Evolutionary conservation across 2,797 vertebrate genomes (phyloP).

Genomic region (Chelidonichthys spinosus): DNA sequence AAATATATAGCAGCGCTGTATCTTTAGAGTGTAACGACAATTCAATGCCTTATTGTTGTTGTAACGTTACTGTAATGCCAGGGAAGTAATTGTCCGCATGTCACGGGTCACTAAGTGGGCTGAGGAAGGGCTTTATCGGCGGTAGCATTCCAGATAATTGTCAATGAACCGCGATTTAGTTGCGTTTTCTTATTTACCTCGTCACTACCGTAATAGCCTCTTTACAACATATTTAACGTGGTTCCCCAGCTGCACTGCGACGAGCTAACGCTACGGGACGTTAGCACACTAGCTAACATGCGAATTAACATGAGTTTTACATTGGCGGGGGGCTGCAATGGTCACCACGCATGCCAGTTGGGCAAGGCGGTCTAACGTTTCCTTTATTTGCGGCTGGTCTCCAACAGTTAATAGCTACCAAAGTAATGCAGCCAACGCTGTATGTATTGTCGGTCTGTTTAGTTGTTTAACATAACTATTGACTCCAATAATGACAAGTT

Average conservation of each 20-base stretch:
- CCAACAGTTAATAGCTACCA: background rate
- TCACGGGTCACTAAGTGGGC: slow-evolving; percentile 41
- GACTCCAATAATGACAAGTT: background rate
- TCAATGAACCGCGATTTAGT: background rate
- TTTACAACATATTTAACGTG: background rate
- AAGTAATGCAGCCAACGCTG: accelerated
- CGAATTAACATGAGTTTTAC: slow-evolving; percentile 38
- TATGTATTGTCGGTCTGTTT: accelerated
- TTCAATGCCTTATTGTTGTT: background rate
- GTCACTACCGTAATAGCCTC: accelerated
- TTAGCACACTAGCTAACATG: slow-evolving; percentile 57
- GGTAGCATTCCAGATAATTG: background rate
- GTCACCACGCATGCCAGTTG: slow-evolving; percentile 65
- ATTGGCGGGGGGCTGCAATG: slow-evolving; percentile 49
- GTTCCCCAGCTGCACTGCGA: background rate
- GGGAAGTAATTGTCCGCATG: slow-evolving; percentile 56
- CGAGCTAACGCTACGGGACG: background rate
- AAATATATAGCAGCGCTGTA: background rate
- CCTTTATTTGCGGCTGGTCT: slow-evolving; percentile 9
- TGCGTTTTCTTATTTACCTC: accelerated
- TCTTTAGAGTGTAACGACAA: background rate
- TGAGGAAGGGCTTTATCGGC: background rate
- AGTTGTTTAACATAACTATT: background rate
- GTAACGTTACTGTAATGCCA: background rate
- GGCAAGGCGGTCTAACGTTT: slow-evolving; percentile 41